Evolutionary conservation across 1,140 invertebrate species (phyloP).

Genomic region (Dendroctonus ponderosae): DNA sequence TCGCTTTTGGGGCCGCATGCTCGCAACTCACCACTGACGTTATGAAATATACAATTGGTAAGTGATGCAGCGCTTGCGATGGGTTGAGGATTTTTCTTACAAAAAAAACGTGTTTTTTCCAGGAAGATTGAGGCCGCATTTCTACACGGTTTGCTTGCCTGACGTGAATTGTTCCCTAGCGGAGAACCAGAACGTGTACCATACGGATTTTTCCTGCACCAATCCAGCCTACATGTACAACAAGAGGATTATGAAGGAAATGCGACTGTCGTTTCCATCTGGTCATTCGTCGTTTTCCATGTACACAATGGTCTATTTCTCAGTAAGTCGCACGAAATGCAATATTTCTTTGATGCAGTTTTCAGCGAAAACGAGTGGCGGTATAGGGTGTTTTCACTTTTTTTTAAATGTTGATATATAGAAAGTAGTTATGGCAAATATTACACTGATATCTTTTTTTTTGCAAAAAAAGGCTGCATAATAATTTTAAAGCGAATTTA

Average conservation of each 20-base stretch:
- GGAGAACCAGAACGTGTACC: conserved; percentile 60
- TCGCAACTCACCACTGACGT: conserved; percentile 84
- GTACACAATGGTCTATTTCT: conserved; percentile 77
- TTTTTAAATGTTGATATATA: background rate
- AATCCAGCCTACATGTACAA: conserved; percentile 53
- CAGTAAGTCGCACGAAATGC: conserved; percentile 59
- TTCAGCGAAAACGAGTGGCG: background rate
- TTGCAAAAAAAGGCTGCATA: background rate
- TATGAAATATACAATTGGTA: conserved; percentile 87
- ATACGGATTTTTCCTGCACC: conserved; percentile 63
- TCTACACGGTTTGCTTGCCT: conserved; percentile 73
- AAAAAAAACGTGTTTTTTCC: conserved; percentile 6
- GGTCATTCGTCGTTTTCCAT: conserved; percentile 80
- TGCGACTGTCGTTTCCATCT: conserved; percentile 78
- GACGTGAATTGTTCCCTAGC: conserved; percentile 51
- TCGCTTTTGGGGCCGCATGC: conserved; percentile 80
- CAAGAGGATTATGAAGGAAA: conserved; percentile 61
- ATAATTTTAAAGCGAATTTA: background rate
- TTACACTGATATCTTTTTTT: too few relatives aligned
- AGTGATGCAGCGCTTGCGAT: background rate
- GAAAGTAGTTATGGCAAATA: background rate
- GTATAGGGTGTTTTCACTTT: background rate
- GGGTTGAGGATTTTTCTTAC: background rate
- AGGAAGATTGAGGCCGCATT: conserved; percentile 82
- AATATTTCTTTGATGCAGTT: background rate